Conservation (phyloP, 2,888 invertebrate genomes). For the Ischnura elegans region DNA sequence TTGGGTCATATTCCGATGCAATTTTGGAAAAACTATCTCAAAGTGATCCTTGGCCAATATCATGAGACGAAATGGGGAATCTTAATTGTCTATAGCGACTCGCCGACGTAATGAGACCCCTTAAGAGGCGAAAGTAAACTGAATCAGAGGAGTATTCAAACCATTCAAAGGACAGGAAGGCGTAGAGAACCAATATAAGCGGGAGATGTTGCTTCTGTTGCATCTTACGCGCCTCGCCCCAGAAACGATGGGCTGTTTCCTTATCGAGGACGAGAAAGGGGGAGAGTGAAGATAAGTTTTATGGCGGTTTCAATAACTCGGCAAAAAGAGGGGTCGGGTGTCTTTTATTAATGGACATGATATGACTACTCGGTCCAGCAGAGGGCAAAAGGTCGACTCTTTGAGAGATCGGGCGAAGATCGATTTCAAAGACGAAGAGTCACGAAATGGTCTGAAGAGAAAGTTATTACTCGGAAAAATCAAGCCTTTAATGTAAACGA, state of each 20-base stretch:
- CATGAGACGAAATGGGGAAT: too few species aligned
- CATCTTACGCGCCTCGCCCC: background rate
- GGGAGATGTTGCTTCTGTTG: background rate
- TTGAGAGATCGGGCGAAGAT: background rate
- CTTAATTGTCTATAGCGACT: too few species aligned
- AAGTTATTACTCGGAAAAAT: too few species aligned
- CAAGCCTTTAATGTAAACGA: too few species aligned
- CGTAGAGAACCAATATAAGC: background rate
- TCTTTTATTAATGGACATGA: background rate
- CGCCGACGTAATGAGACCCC: too few species aligned
- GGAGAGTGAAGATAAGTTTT: background rate
- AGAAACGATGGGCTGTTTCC: background rate
- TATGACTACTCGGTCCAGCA: background rate
- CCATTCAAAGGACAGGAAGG: background rate
- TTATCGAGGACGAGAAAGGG: background rate
- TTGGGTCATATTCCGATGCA: too few species aligned
- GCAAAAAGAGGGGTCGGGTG: background rate
- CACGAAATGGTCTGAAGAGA: too few species aligned
- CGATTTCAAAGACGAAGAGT: background rate
- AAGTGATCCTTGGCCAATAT: too few species aligned
- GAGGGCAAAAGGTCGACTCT: background rate
- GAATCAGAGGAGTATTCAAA: background rate
- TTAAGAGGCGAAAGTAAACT: background rate
- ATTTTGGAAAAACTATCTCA: too few species aligned
- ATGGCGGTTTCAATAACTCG: background rate